Evolutionary conservation across 1,140 invertebrate species (phyloP).

Genomic region (Drosophila sproati): DNA sequence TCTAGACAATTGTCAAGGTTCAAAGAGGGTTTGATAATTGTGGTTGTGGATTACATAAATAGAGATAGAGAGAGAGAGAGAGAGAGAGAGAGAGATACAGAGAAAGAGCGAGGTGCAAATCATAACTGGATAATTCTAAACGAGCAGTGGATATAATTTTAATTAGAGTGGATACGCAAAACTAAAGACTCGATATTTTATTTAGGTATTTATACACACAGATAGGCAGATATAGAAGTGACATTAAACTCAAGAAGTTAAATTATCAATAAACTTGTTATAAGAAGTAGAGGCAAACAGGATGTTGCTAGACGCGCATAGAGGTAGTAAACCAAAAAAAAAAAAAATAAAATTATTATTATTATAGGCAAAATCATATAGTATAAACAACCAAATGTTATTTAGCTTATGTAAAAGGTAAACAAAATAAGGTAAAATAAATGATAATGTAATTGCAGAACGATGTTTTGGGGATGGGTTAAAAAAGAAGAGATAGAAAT

Average conservation of each 20-base stretch:
- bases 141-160: conserved; percentile 32
- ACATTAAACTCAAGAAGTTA: conserved; percentile 32
- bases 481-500: conserved; percentile 25
- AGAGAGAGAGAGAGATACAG: conserved; percentile 19
- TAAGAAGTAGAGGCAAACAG: conserved; percentile 12
- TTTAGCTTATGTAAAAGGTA: conserved; percentile 33
- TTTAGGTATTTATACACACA: conserved; percentile 34
- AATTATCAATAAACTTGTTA: conserved; percentile 19
- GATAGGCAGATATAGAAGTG: conserved; percentile 31
- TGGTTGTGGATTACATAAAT: conserved; percentile 29
- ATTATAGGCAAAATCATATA: conserved; percentile 6
- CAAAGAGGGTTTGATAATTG: conserved; percentile 13
- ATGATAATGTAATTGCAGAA: conserved; percentile 14
- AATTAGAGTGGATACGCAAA: conserved; percentile 24
- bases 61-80: conserved; percentile 1
- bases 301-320: conserved; percentile 28
- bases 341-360: not conserved
- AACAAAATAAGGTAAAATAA: conserved; percentile 19
- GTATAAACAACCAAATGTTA: conserved; percentile 20
- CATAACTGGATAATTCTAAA: conserved; percentile 40
- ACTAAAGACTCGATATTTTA: conserved; percentile 26
- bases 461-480: conserved; percentile 13
- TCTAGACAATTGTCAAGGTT: conserved; percentile 37
- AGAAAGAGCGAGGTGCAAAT: conserved; percentile 43
- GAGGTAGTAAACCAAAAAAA: conserved; percentile 13